A percentile compares a stretch with the other conserved stretches of the same genome.
These are phyloP conservation scores for Agriotes lineatus DNA, from an alignment of 2,888 invertebrate species.

Conservation along the genomic window DNA sequence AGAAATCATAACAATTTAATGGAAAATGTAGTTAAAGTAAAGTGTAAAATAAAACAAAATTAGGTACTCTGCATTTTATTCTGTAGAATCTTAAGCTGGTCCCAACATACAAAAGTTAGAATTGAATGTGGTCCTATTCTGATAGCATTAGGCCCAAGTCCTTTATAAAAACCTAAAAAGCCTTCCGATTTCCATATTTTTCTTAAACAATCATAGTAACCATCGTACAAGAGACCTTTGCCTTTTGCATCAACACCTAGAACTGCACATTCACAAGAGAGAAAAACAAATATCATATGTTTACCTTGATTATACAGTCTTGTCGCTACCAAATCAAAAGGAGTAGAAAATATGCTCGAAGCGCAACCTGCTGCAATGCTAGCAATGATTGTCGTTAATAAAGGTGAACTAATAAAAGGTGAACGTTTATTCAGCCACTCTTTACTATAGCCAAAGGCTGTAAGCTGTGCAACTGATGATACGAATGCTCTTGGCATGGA, in stretches of 20 bases:
- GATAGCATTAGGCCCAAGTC: too few relatives aligned
- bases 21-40: too few relatives aligned
- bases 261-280: constrained; percentile 48
- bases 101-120: constrained; percentile 85
- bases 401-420: constrained; percentile 65
- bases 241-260: constrained; percentile 76
- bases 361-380: constrained; percentile 83
- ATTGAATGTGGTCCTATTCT: constrained; percentile 90
- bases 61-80: too few relatives aligned
- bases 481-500: constrained; percentile 80
- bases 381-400: constrained; percentile 74
- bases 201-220: constrained; percentile 80
- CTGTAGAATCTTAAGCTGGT: constrained; percentile 68
- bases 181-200: constrained; percentile 85
- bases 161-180: too few relatives aligned
- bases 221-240: too few relatives aligned
- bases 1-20: too few relatives aligned
- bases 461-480: constrained; percentile 86
- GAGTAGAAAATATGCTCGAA: constrained; percentile 83
- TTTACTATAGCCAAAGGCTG: constrained; percentile 79
- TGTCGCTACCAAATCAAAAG: constrained; percentile 89
- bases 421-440: constrained; percentile 65
- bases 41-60: too few relatives aligned
- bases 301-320: constrained; percentile 89
- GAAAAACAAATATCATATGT: not conserved